A percentile compares a stretch with the other conserved stretches of the same genome.
phyloP scores from a whole-genome alignment of 2,888 invertebrate species.

The Lissonota sp. region DNA sequence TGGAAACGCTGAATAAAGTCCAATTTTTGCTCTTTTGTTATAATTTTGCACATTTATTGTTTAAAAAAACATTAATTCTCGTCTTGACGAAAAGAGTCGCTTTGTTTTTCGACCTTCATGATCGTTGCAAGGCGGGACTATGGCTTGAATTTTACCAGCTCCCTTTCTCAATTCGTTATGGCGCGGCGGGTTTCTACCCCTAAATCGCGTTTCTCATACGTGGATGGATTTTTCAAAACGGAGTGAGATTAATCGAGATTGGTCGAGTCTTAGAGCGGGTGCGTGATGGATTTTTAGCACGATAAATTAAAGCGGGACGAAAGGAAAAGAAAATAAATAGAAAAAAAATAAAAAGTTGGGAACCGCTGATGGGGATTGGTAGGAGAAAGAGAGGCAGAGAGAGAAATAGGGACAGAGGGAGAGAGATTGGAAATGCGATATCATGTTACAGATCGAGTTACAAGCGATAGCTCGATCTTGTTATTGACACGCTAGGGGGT shows the following conservation, averaged over 20 bases:
- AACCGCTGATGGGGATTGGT: constrained; percentile 8
- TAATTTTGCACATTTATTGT: too few relatives aligned
- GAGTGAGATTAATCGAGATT: constrained; percentile 22
- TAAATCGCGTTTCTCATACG: not conserved
- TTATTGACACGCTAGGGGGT: constrained; percentile 44
- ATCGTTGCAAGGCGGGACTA: too few relatives aligned
- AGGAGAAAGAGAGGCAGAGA: constrained; percentile 9
- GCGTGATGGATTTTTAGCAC: not conserved
- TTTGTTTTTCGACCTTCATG: too few relatives aligned
- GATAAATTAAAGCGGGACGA: constrained; percentile 1
- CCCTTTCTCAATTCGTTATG: constrained; percentile 4
- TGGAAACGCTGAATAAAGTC: too few relatives aligned
- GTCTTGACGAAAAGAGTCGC: too few relatives aligned
- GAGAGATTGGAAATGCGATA: constrained; percentile 19
- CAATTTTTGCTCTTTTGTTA: too few relatives aligned
- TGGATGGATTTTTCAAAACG: not conserved
- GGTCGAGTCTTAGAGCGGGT: not conserved
- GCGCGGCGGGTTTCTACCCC: not conserved
- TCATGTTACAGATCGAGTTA: constrained; percentile 43
- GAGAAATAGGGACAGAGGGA: not conserved
- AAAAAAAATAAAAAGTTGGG: not conserved
- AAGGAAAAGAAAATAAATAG: not conserved
- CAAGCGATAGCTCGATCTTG: constrained; percentile 50
- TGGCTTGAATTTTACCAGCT: not conserved
- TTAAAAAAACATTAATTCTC: too few relatives aligned